phyloP scores from a whole-genome alignment of 64 coral and sea anemone species.

The Montipora cactus region DNA sequence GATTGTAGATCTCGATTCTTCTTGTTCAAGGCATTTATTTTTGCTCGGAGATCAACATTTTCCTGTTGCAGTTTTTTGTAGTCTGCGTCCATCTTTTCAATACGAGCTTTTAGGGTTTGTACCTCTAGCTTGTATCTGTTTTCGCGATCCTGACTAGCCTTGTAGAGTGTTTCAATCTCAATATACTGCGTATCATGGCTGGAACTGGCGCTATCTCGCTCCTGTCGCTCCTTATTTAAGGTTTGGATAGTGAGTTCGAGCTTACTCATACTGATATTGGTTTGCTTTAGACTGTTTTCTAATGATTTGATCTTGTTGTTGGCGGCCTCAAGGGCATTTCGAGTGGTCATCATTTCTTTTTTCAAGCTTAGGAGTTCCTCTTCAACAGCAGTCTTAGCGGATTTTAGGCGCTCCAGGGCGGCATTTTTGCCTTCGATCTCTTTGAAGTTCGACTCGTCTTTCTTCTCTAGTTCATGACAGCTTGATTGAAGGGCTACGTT shows the following conservation, averaged over 20 bases:
- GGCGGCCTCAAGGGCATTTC: constrained; percentile 78
- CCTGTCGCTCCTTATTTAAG: constrained; percentile 88
- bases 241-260: constrained; percentile 88
- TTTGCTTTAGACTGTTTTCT: constrained; percentile 81
- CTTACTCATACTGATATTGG: constrained; percentile 85
- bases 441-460: constrained; percentile 67
- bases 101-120: constrained; percentile 80
- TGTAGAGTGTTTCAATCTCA: constrained; percentile 91
- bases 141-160: constrained; percentile 82
- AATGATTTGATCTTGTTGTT: constrained; percentile 80
- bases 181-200: constrained; percentile 90
- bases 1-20: constrained; percentile 78
- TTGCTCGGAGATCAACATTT: constrained; percentile 92
- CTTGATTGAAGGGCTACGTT: constrained; percentile 63
- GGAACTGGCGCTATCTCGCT: constrained; percentile 78
- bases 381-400: constrained; percentile 68
- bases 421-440: constrained; percentile 74
- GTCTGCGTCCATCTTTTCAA: constrained; percentile 89
- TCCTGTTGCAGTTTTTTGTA: constrained; percentile 90
- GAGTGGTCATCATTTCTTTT: constrained; percentile 89
- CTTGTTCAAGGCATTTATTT: constrained; percentile 86
- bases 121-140: constrained; percentile 89
- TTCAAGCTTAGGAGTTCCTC: constrained; percentile 78
- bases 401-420: constrained; percentile 69
- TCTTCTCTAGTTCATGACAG: constrained; percentile 60